Evolutionary conservation across 2,797 vertebrate genomes (phyloP).

Genomic region (Acomys russatus): DNA sequence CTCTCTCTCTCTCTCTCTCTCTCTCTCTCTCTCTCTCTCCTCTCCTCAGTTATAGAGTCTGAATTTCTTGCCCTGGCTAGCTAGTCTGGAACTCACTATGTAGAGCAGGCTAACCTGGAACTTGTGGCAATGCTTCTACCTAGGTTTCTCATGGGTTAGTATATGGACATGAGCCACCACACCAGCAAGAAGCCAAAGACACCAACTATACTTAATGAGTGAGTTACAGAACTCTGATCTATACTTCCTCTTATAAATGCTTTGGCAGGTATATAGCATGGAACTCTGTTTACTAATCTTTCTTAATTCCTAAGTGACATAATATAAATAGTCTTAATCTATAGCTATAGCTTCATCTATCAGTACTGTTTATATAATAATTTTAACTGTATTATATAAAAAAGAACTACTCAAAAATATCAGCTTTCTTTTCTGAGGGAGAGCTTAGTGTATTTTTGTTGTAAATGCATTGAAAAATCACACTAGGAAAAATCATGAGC

Average conservation of each 20-base stretch:
- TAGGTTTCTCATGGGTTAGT: neutral
- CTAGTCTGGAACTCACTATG: neutral
- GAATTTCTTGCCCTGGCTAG: neutral
- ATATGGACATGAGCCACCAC: neutral
- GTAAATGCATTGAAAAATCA: neutral
- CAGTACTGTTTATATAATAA: neutral
- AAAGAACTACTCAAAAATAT: neutral
- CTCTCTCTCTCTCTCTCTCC: neutral
- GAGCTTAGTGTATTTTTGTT: neutral
- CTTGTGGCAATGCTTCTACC: too few species aligned
- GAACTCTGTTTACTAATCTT: neutral
- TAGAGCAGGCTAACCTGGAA: neutral
- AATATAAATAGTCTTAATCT: neutral
- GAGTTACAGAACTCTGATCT: neutral
- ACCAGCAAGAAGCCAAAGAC: neutral
- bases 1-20: neutral
- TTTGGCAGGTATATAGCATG: neutral
- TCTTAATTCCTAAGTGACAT: neutral
- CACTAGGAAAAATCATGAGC: neutral
- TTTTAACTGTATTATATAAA: neutral
- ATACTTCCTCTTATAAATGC: neutral
- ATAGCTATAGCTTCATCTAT: neutral
- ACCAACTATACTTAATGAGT: neutral
- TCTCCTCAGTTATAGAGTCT: neutral
- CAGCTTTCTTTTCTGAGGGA: neutral